Base-by-base conservation (phyloP, 2,888 invertebrate genomes). In the Tetropium fuscum region DNA sequence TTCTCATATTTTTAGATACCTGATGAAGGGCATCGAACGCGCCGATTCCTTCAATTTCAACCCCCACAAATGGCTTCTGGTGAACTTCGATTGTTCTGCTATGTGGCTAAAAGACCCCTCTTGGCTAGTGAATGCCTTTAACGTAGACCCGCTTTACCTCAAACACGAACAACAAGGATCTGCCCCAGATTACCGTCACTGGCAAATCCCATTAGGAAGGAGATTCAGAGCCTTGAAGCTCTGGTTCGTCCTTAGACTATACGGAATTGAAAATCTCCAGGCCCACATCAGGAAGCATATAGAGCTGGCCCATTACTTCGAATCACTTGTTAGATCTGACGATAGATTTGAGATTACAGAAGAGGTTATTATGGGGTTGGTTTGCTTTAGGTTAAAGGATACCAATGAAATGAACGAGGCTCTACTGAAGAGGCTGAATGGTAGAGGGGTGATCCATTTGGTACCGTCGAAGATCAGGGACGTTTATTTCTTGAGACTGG, bases 71-170 rank as follows among this genome's bases (percentile, higher is more conserved):
- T 99, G 98, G 98, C 84, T 99, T 88, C 82, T 98, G 69, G 95
- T 98, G n/a, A 98, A 97, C 81, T 99, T 98, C 74, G 99, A 99
- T 82, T 99, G 98, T 79, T 98, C 98, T 7, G 91, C 98, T 0
- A 92, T 99, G 93, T 99, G 98, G 98, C 84, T 95, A 2, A 94
- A 93, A 75, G 89, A 94, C 76, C 94, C 94, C 63, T 87, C 90
- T 44, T 93, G 94, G 86, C 87, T 99, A 53, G 93, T 97, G 0
- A 92, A 96, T 74, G 97, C 98, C 0, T 94, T 99, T 81, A 98
- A 97, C 70, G 98, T 99, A 0, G 98, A 99, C 82, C 98, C 98
- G 0, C 84, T 98, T 0, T 99, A 99, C 76, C 84, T 99, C 63
- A 96, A 97, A 79, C 97, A 99, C 78, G 95, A 95, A 60, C 90